Conservation (phyloP, 2,797 vertebrate species). For the Heteromormyrus szaboi region DNA sequence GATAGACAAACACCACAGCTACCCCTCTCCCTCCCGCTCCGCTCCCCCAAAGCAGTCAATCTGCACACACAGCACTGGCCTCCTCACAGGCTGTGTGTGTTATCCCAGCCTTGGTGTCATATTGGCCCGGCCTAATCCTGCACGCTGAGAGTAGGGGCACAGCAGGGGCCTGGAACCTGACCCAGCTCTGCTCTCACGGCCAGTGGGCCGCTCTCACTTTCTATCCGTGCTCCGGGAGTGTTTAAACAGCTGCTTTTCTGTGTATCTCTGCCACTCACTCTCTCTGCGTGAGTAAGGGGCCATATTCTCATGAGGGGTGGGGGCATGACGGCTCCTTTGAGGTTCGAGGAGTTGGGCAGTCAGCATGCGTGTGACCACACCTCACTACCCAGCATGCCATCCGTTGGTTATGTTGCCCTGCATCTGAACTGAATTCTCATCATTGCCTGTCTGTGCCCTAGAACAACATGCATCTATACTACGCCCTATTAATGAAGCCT, state of each 20-base stretch:
- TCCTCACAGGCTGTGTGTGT: not conserved
- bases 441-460: not conserved
- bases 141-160: not conserved
- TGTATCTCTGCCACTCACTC: not conserved
- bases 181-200: not conserved
- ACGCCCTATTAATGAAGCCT: not conserved
- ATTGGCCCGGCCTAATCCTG: conserved; percentile 17
- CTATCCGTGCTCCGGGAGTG: not conserved
- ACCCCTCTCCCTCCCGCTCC: not conserved
- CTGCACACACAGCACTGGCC: not conserved
- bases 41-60: not conserved
- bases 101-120: not conserved
- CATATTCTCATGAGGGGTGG: not conserved
- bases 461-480: not conserved
- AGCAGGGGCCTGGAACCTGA: not conserved
- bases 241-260: not conserved
- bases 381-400: not conserved
- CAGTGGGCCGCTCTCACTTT: not conserved
- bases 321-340: not conserved
- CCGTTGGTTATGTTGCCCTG: not conserved
- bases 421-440: not conserved
- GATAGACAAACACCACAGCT: not conserved
- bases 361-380: not conserved
- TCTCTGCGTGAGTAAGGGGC: not conserved
- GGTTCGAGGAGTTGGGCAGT: not conserved